phyloP scores from a whole-genome alignment of 2,113 vertebrate genomes.

The Crotalus helleri region DNA sequence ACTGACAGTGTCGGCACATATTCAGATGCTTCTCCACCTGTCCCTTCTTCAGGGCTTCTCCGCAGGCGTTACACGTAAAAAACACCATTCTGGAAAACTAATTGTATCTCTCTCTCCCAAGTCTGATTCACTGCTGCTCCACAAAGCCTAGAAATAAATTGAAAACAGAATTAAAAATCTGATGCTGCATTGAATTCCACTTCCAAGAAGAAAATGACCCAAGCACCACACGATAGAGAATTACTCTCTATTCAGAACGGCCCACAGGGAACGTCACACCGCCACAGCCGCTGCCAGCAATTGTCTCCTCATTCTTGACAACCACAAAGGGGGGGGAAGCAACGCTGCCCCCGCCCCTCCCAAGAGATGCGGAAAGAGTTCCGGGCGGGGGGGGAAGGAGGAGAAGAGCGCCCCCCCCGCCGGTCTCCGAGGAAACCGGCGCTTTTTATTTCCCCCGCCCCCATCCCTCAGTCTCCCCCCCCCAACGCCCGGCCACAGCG shows the following conservation, averaged over 20 bases:
- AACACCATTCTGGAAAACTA: constrained; percentile 80
- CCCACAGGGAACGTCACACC: background rate
- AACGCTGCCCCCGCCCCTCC: too few relatives aligned
- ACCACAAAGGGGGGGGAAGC: background rate
- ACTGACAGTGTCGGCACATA: constrained; percentile 77
- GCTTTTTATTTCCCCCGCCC: background rate
- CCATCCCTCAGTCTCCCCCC: too few relatives aligned
- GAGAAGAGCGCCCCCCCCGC: too few relatives aligned
- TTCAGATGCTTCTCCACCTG: constrained; percentile 89
- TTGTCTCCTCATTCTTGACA: background rate
- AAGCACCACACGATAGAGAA: background rate
- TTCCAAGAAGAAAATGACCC: background rate
- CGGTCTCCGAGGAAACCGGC: background rate
- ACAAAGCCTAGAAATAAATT: background rate
- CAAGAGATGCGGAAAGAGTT: too few relatives aligned
- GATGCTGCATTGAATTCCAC: background rate
- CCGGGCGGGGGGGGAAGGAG: background rate
- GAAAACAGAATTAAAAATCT: background rate
- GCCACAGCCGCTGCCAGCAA: background rate
- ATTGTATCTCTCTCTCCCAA: background rate
- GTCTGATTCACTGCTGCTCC: fast-evolving
- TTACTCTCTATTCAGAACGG: background rate
- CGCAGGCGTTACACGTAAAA: constrained; percentile 89
- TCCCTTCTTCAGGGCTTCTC: constrained; percentile 90
- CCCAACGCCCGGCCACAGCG: too few relatives aligned